Evolutionary conservation across 2,797 vertebrate species (phyloP), one percentile per base, ranked within the genome.

Genomic region (Antrozous pallidus): DNA sequence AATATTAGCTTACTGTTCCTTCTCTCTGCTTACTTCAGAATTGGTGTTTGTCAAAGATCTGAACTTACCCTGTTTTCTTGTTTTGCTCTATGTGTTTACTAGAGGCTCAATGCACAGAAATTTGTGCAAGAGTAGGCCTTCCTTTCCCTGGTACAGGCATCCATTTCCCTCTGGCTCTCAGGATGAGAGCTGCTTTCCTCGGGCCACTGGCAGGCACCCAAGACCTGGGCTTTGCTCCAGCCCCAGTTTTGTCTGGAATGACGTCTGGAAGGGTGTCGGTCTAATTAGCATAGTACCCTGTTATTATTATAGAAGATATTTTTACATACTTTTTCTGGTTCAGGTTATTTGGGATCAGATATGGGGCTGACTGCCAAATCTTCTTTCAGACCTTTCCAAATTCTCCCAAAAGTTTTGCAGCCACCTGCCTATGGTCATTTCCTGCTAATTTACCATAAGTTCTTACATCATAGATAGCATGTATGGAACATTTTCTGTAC

Each of bases 11-110:
- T 56, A 54, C 40, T 79, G 3, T 20, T n/a, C 24, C 63, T 88
- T 74, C 18, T 61, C 4, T 84, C 40, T 3, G 6, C 12, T 94
- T 31, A 54, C 6, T 33, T 47, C 7, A 38, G 31, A 49, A 67
- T 18, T 82, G 24, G 14, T 73, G 9, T 90, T 79, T 51, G 24
- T 24, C 54, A 18, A 28, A 56, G 5, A 3, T 82, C 42, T 12
- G 13, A 85, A 54, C 12, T 7, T 54, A 61, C 10, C 22, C 8
- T 14, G 1, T 33, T 86, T 14, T 73, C 54, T 58, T 80, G 17
- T 31, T 84, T 61, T 69, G 28, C 42, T 92, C 93, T 18, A 18
- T 69, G 36, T 74, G 11, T 49, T 67, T 56, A 61, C 58, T 61
- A 31, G 28, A 61, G 12, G 13, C 12, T 6, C 0, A 0, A 31